phyloP scores from a whole-genome alignment of 1,140 invertebrate genomes.

The Pseudomyrmex flavicornis region DNA sequence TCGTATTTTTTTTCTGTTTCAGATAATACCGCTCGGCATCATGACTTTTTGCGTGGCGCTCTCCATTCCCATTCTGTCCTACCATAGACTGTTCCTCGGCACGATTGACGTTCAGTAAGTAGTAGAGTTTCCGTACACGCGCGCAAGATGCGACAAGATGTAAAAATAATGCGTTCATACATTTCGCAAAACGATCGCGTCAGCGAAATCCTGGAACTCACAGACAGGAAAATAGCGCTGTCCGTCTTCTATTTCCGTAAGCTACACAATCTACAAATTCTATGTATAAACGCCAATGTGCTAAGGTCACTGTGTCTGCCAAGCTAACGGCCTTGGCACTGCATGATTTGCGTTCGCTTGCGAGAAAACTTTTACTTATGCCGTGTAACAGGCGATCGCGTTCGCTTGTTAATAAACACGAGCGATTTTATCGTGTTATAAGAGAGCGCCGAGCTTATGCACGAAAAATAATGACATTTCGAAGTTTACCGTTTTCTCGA shows the following conservation, averaged over 20 bases:
- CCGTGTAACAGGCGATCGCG: not conserved
- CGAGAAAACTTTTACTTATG: constrained; percentile 45
- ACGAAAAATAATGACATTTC: not conserved
- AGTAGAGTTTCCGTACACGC: not conserved
- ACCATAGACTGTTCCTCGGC: constrained; percentile 74
- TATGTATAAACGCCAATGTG: constrained; percentile 42
- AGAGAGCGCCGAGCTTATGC: not conserved
- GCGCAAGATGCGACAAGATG: not conserved
- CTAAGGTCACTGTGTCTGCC: constrained; percentile 49
- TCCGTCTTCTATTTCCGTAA: constrained; percentile 30
- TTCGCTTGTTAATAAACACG: not conserved
- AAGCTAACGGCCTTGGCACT: constrained; percentile 41
- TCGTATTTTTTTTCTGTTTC: constrained; percentile 62
- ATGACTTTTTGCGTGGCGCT: constrained; percentile 62
- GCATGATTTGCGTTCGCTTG: constrained; percentile 16
- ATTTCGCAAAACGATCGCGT: constrained; percentile 41
- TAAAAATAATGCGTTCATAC: constrained; percentile 24
- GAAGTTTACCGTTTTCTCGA: not conserved
- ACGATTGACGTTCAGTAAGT: constrained; percentile 83
- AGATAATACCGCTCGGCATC: constrained; percentile 79
- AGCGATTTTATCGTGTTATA: constrained; percentile 4
- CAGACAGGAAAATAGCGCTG: constrained; percentile 34
- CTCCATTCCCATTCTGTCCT: constrained; percentile 64
- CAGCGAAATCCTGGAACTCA: constrained; percentile 19
- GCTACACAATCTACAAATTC: constrained; percentile 36